A percentile compares a stretch with the other conserved stretches of the same genome.
These are phyloP conservation scores for Macaria liturata DNA, from an alignment of 2,888 invertebrate genomes.

Conservation along the genomic window DNA sequence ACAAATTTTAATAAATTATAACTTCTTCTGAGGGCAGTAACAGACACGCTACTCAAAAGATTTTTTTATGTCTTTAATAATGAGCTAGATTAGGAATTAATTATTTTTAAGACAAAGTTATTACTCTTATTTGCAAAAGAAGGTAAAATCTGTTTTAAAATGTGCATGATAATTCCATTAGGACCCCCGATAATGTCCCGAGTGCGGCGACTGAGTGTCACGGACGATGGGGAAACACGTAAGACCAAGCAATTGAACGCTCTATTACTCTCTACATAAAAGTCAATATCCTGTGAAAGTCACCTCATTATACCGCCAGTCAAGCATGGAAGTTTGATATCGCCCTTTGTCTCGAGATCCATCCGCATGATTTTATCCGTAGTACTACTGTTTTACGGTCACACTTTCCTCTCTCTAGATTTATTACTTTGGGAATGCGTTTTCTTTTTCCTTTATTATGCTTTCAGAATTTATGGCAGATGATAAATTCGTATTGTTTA, in stretches of 20 bases:
- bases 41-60: too few species aligned
- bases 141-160: conserved; percentile 1
- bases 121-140: too few species aligned
- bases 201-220: conserved; percentile 85
- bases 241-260: conserved; percentile 67
- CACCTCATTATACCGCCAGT: conserved; percentile 27
- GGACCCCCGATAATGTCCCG: conserved; percentile 81
- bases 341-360: conserved; percentile 22
- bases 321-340: conserved; percentile 36
- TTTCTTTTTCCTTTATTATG: conserved; percentile 1
- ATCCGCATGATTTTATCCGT: conserved; percentile 25
- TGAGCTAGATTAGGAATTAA: too few species aligned
- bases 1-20: too few species aligned
- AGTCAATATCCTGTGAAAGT: conserved; percentile 28
- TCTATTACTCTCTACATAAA: conserved; percentile 34
- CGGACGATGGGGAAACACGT: conserved; percentile 89
- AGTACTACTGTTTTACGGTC: conserved; percentile 11
- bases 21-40: too few species aligned
- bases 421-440: conserved; percentile 25
- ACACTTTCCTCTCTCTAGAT: conserved; percentile 25
- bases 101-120: too few species aligned
- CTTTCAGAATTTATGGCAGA: conserved; percentile 1
- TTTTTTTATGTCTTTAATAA: too few species aligned
- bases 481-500: conserved; percentile 15
- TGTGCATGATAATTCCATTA: conserved; percentile 47